These are phyloP conservation scores for Hoplias malabaricus DNA, from an alignment of 2,113 vertebrate genomes.

Conservation along the genomic window DNA sequence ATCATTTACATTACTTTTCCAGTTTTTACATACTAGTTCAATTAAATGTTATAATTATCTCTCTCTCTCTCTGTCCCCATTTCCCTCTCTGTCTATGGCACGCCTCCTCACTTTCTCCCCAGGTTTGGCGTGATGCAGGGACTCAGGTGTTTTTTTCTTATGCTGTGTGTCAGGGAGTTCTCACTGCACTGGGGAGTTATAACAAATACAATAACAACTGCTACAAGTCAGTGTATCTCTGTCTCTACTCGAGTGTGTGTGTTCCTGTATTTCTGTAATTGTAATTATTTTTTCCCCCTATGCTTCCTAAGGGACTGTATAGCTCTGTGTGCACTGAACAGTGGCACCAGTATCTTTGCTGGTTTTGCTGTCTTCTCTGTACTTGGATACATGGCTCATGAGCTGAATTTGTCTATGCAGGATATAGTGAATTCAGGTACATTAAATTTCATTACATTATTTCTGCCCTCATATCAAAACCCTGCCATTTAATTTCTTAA, in stretches of 20 bases:
- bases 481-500: too few species aligned
- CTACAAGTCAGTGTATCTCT: slow-evolving; percentile 77
- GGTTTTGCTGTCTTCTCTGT: slow-evolving; percentile 88
- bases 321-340: slow-evolving; percentile 84
- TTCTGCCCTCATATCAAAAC: neutral
- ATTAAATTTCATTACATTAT: neutral
- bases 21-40: too few species aligned
- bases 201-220: slow-evolving; percentile 92
- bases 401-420: slow-evolving; percentile 63
- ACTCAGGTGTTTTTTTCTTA: slow-evolving; percentile 90
- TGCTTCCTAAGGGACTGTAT: slow-evolving; percentile 78
- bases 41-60: too few species aligned
- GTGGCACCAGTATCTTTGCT: slow-evolving; percentile 81
- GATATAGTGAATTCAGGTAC: slow-evolving; percentile 75
- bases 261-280: neutral
- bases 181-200: slow-evolving; percentile 91
- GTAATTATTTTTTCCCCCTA: neutral
- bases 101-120: slow-evolving; percentile 28
- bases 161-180: slow-evolving; percentile 84
- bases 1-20: too few species aligned
- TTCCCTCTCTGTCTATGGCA: neutral
- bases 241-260: too few species aligned
- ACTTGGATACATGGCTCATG: slow-evolving; percentile 80
- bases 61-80: neutral
- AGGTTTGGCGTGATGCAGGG: slow-evolving; percentile 90